phyloP scores from a whole-genome alignment of 1,140 invertebrate genomes.

The Scaptomyza pallida region DNA sequence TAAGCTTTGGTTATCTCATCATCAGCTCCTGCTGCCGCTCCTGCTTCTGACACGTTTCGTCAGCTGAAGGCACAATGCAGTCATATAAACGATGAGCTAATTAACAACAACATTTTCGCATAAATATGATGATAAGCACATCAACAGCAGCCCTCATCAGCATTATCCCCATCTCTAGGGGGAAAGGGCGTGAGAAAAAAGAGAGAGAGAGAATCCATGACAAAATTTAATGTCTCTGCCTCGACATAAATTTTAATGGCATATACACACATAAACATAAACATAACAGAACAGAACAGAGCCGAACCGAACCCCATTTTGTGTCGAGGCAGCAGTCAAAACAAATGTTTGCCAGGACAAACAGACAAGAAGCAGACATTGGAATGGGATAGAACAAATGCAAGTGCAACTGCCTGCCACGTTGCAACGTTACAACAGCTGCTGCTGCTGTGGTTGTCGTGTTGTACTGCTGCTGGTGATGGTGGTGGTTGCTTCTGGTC shows the following conservation, averaged over 20 bases:
- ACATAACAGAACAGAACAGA: not conserved
- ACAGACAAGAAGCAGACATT: slow-evolving; percentile 17
- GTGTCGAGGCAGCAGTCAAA: slow-evolving; percentile 53
- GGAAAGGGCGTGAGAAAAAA: not conserved
- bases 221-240: slow-evolving; percentile 50
- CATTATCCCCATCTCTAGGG: slow-evolving; percentile 41
- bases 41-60: not conserved
- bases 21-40: not conserved
- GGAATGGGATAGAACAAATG: slow-evolving; percentile 9
- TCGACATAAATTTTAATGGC: slow-evolving; percentile 68
- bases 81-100: slow-evolving; percentile 54
- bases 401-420: slow-evolving; percentile 61
- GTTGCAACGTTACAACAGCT: slow-evolving; percentile 44
- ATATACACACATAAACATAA: slow-evolving; percentile 3
- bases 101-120: slow-evolving; percentile 51
- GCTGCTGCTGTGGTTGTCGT: slow-evolving; percentile 41
- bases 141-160: slow-evolving; percentile 52
- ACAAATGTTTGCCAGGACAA: slow-evolving; percentile 67
- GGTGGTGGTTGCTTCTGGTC: slow-evolving; percentile 42
- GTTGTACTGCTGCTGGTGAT: too few species aligned
- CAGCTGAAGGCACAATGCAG: slow-evolving; percentile 7
- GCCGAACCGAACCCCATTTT: slow-evolving; percentile 4
- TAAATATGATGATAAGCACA: slow-evolving; percentile 67
- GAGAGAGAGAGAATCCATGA: slow-evolving; percentile 29
- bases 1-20: not conserved